Evolutionary conservation across 1,140 invertebrate genomes (phyloP).

Genomic region (Dendrolimus punctatus): DNA sequence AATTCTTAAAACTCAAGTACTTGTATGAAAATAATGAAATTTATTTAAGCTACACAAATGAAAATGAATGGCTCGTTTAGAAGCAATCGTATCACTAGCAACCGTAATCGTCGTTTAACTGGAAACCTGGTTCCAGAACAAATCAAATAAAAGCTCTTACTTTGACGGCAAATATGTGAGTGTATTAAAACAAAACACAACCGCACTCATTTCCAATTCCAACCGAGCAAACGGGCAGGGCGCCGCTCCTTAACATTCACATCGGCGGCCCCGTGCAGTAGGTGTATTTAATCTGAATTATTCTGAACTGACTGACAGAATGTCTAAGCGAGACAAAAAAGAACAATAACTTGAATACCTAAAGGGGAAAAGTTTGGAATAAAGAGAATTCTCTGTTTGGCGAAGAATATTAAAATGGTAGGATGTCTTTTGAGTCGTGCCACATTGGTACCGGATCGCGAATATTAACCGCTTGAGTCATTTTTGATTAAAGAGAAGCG

Average conservation of each 20-base stretch:
- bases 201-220: conserved; percentile 55
- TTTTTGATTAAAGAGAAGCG: conserved; percentile 53
- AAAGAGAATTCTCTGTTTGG: conserved; percentile 44
- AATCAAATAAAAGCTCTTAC: conserved; percentile 51
- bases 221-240: conserved; percentile 20
- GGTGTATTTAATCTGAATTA: conserved; percentile 67
- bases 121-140: conserved; percentile 33
- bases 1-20: too few species aligned
- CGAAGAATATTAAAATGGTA: conserved; percentile 54
- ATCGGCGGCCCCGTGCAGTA: conserved; percentile 35
- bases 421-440: conserved; percentile 22
- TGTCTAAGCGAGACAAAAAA: conserved; percentile 44
- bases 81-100: not conserved
- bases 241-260: conserved; percentile 49
- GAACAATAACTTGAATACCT: conserved; percentile 43
- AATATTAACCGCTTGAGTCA: conserved; percentile 53
- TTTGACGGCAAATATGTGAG: conserved; percentile 54
- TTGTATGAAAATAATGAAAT: too few species aligned
- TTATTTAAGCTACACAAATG: too few species aligned
- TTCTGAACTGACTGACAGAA: conserved; percentile 58
- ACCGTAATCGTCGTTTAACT: conserved; percentile 11
- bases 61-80: too few species aligned
- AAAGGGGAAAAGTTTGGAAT: conserved; percentile 37
- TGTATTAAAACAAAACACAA: conserved; percentile 61
- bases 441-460: conserved; percentile 31